Percentiles rank a stretch among this genome's conserved stretches.
Evolutionary conservation across 2,888 invertebrate genomes (phyloP).

Genomic region (Pristionchus arcanus): DNA sequence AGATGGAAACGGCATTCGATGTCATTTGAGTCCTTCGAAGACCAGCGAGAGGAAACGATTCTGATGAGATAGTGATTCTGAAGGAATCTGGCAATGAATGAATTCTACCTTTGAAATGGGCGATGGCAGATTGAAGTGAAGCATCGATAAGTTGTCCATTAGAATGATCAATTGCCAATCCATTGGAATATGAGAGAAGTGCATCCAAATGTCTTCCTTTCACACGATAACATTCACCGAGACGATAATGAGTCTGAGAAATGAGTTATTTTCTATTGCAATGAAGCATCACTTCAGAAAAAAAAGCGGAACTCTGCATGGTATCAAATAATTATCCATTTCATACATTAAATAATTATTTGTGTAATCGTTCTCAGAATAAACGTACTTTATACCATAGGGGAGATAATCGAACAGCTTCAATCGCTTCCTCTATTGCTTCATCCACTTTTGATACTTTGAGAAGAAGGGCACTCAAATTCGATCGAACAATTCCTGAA

Average conservation of each 20-base stretch:
- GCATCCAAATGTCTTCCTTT: neutral
- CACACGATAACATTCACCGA: neutral
- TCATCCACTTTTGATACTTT: conserved; percentile 29
- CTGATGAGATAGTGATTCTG: neutral
- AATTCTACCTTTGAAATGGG: conserved; percentile 29
- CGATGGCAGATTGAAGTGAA: neutral
- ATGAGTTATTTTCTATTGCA: neutral
- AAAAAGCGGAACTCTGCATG: too few relatives aligned
- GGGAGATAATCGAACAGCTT: conserved; percentile 34
- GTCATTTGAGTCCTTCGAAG: conserved; percentile 39
- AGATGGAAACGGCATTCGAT: conserved; percentile 10
- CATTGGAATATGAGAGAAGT: conserved; percentile 34
- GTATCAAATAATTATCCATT: neutral
- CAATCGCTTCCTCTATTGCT: conserved; percentile 21
- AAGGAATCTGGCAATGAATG: neutral
- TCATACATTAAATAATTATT: too few relatives aligned
- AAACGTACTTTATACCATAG: conserved; percentile 50
- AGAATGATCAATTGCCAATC: neutral
- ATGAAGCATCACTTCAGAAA: too few relatives aligned
- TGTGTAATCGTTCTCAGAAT: too few relatives aligned
- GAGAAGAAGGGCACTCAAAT: conserved; percentile 53
- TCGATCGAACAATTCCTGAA: conserved; percentile 47
- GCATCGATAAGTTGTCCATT: conserved; percentile 38
- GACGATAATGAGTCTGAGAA: neutral
- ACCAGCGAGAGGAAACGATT: conserved; percentile 22